These are phyloP conservation scores for Argentina silus DNA, from an alignment of 2,797 vertebrate genomes.

Conservation along the genomic window DNA sequence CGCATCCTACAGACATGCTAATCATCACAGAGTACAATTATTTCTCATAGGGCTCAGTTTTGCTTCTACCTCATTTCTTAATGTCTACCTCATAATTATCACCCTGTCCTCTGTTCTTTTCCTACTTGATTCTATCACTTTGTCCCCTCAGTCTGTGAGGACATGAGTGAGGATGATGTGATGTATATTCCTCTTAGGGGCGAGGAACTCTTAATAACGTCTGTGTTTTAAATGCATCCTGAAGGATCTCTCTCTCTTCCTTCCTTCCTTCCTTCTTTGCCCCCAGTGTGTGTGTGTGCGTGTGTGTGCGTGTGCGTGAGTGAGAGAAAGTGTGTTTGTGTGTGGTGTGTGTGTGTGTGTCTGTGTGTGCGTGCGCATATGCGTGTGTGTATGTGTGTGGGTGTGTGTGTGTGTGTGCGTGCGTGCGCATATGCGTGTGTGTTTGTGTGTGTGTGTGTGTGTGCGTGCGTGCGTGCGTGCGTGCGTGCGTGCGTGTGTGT, in stretches of 20 bases:
- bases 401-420: constrained; percentile 18
- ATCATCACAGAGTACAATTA: constrained; percentile 62
- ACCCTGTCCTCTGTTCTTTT: constrained; percentile 40
- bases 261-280: too few species aligned
- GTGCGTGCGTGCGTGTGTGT: background rate
- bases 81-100: constrained; percentile 34
- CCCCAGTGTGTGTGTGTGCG: constrained; percentile 19
- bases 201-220: background rate
- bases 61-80: constrained; percentile 46
- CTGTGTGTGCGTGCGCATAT: constrained; percentile 10
- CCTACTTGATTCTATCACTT: constrained; percentile 35
- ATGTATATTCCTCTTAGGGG: constrained; percentile 28
- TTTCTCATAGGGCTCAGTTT: constrained; percentile 56
- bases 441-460: constrained; percentile 18
- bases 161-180: constrained; percentile 30
- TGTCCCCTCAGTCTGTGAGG: constrained; percentile 24
- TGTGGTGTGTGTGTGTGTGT: background rate
- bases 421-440: constrained; percentile 23
- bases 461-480: constrained; percentile 19
- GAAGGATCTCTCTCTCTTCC: constrained; percentile 33
- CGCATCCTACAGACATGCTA: constrained; percentile 49
- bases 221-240: constrained; percentile 44
- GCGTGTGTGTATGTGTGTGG: constrained; percentile 22
- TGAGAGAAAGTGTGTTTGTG: constrained; percentile 11
- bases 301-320: constrained; percentile 16